These are phyloP conservation scores for Rattus rattus DNA, from an alignment of 2,113 vertebrate species.

Conservation along the genomic window DNA sequence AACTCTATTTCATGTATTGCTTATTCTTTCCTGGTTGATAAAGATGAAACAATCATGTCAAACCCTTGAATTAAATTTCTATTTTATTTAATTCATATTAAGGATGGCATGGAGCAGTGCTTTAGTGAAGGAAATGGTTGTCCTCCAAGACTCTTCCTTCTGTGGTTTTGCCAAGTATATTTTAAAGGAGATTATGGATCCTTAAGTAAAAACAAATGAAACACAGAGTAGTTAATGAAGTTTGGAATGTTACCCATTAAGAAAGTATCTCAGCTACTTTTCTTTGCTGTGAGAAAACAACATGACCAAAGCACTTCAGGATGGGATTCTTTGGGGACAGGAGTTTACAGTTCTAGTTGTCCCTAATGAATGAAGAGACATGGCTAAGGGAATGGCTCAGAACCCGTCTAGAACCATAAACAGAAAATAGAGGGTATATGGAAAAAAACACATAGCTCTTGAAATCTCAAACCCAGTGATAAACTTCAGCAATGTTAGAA, in stretches of 20 bases:
- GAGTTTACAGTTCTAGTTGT: not conserved
- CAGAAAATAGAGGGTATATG: not conserved
- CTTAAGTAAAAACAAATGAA: not conserved
- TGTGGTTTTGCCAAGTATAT: not conserved
- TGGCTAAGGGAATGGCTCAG: not conserved
- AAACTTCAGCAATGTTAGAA: too few species aligned
- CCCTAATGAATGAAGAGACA: not conserved
- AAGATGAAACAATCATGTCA: conserved; percentile 49
- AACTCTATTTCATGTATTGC: conserved; percentile 58
- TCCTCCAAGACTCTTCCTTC: not conserved
- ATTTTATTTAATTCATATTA: not conserved
- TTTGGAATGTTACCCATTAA: not conserved
- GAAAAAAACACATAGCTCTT: not conserved
- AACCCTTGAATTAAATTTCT: conserved; percentile 36
- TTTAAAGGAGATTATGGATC: not conserved
- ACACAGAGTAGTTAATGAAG: not conserved
- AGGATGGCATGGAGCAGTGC: not conserved
- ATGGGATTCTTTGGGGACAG: too few species aligned
- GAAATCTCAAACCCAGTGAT: not conserved
- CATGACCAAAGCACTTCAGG: not conserved
- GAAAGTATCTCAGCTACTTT: not conserved
- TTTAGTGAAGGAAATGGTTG: not conserved
- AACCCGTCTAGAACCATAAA: not conserved
- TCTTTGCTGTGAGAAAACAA: not conserved
- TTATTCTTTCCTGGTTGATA: conserved; percentile 65